Conservation (phyloP, 2,113 vertebrate species). For the Oryzias melastigma region DNA sequence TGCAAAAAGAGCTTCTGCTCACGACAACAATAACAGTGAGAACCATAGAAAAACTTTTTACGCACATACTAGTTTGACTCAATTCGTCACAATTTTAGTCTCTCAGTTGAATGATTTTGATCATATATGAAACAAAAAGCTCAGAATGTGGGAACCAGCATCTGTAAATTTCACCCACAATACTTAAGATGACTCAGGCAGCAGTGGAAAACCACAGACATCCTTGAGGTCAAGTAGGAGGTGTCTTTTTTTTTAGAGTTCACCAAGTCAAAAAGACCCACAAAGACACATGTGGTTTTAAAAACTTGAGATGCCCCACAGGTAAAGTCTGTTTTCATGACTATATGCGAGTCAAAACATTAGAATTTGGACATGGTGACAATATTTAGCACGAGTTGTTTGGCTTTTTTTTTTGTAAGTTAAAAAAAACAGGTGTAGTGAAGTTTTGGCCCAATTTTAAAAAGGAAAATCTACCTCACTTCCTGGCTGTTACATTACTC, state of each 20-base stretch:
- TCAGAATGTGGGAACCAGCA: conserved; percentile 1
- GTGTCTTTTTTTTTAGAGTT: conserved; percentile 45
- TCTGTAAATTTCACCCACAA: conserved; percentile 34
- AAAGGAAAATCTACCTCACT: too few species aligned
- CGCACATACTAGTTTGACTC: conserved; percentile 6
- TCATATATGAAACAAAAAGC: conserved; percentile 10
- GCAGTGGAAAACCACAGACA: conserved; percentile 68
- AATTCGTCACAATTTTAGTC: not conserved
- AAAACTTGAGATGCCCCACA: conserved; percentile 15
- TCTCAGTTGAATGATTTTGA: conserved; percentile 8
- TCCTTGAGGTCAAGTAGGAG: conserved; percentile 67
- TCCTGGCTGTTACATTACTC: too few species aligned
- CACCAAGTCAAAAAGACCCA: conserved; percentile 57
- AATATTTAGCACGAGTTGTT: too few species aligned
- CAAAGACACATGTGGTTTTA: conserved; percentile 41
- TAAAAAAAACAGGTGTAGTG: too few species aligned
- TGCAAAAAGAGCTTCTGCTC: conserved; percentile 24
- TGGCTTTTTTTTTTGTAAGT: too few species aligned
- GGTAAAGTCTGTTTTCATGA: conserved; percentile 22
- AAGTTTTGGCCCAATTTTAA: too few species aligned
- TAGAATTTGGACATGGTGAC: conserved; percentile 6
- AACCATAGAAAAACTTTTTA: conserved; percentile 11
- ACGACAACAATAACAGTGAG: conserved; percentile 22
- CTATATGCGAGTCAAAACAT: conserved; percentile 41
- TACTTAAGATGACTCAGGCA: conserved; percentile 48